phyloP scores from a whole-genome alignment of 2,797 vertebrate species.

The Acanthornis magna region DNA sequence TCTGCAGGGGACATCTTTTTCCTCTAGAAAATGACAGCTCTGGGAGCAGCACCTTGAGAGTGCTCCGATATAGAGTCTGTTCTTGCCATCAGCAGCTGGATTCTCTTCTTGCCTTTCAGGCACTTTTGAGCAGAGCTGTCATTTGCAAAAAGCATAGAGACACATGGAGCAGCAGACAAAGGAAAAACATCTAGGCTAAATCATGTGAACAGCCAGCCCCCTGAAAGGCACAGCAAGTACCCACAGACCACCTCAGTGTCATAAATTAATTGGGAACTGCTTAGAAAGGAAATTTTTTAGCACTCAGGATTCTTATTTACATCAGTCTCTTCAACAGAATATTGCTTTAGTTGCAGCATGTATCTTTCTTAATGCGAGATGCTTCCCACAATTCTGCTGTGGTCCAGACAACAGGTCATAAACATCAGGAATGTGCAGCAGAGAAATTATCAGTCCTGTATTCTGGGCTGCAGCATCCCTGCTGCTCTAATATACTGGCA shows the following conservation, averaged over 20 bases:
- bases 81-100: background rate
- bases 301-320: background rate
- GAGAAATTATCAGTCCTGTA: background rate
- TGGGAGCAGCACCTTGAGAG: background rate
- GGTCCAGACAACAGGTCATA: constrained; percentile 9
- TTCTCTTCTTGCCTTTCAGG: background rate
- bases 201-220: background rate
- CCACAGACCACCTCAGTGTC: background rate
- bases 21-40: background rate
- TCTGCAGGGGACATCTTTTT: background rate
- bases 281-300: background rate
- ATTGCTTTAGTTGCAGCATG: background rate
- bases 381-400: background rate
- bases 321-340: background rate
- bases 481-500: background rate
- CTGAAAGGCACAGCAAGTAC: background rate
- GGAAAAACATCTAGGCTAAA: background rate
- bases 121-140: background rate
- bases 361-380: background rate
- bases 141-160: background rate
- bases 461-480: background rate
- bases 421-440: background rate
- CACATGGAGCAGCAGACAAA: background rate
- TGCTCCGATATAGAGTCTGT: accelerated
- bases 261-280: constrained; percentile 10